These are phyloP conservation scores for Trichechus manatus DNA, from an alignment of 2,113 vertebrate genomes.

Conservation along the genomic window DNA sequence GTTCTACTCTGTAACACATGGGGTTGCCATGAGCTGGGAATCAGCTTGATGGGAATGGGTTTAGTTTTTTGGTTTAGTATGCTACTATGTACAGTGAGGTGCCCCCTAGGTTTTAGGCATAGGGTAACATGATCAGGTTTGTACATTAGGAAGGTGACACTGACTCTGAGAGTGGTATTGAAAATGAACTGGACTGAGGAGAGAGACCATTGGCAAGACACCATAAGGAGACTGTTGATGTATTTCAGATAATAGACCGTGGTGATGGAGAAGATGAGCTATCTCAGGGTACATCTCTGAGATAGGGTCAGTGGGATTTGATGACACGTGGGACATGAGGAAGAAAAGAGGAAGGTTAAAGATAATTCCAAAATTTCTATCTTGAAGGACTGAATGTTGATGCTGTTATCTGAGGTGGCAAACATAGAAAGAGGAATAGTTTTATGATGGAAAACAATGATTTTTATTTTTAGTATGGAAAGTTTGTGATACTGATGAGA, in stretches of 20 bases:
- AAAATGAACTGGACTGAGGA: neutral
- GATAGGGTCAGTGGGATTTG: neutral
- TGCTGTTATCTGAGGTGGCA: neutral
- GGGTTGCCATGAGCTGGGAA: too few relatives aligned
- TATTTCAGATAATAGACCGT: neutral
- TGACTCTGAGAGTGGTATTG: neutral
- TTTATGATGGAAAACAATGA: neutral
- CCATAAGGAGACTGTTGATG: neutral
- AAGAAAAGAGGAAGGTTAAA: constrained; percentile 9
- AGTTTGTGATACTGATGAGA: neutral
- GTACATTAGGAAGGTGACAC: neutral
- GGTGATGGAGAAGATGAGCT: neutral
- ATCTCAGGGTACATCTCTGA: neutral
- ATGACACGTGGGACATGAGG: neutral
- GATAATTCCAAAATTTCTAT: neutral
- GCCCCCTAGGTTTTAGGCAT: neutral
- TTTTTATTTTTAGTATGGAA: neutral
- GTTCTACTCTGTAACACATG: too few relatives aligned
- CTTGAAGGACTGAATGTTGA: neutral
- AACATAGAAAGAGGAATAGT: neutral
- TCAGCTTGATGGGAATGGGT: too few relatives aligned
- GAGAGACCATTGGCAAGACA: neutral
- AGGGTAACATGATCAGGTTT: neutral
- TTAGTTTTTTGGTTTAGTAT: too few relatives aligned
- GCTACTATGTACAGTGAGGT: neutral